Evolutionary conservation across 2,113 vertebrate species (phyloP).

Genomic region (Sylvietta virens): DNA sequence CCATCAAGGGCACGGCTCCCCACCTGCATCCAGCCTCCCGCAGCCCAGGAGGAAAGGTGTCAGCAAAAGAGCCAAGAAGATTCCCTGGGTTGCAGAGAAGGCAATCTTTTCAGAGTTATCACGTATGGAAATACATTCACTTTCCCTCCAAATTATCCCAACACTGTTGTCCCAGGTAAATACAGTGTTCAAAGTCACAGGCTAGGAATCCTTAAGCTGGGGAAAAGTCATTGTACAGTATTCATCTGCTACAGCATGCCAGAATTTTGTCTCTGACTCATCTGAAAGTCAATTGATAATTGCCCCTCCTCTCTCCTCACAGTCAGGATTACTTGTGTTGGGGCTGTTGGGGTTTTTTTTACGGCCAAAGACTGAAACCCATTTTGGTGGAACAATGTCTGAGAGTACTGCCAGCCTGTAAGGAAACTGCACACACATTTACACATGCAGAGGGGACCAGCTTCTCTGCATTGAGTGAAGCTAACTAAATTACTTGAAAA

Average conservation of each 20-base stretch:
- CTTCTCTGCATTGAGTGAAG: not conserved
- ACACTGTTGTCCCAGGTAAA: not conserved
- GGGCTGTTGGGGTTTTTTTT: not conserved
- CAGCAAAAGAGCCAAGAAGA: not conserved
- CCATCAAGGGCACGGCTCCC: not conserved
- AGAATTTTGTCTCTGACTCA: not conserved
- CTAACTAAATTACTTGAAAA: not conserved
- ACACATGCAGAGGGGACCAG: not conserved
- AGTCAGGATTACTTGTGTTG: not conserved
- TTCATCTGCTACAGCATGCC: not conserved
- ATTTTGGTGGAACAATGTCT: not conserved
- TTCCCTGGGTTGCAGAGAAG: not conserved
- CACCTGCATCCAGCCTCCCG: not conserved
- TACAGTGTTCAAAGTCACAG: not conserved
- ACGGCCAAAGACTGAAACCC: not conserved
- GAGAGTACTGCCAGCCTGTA: not conserved
- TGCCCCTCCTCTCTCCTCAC: not conserved
- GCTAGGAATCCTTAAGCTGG: not conserved
- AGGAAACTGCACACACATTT: not conserved
- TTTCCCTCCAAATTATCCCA: not conserved
- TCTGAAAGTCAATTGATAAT: not conserved
- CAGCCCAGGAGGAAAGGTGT: not conserved
- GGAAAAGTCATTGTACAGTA: not conserved
- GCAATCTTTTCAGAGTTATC: not conserved
- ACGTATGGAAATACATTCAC: accelerated